Base-by-base conservation (phyloP, 1,140 invertebrate species). In the Cylas formicarius region DNA sequence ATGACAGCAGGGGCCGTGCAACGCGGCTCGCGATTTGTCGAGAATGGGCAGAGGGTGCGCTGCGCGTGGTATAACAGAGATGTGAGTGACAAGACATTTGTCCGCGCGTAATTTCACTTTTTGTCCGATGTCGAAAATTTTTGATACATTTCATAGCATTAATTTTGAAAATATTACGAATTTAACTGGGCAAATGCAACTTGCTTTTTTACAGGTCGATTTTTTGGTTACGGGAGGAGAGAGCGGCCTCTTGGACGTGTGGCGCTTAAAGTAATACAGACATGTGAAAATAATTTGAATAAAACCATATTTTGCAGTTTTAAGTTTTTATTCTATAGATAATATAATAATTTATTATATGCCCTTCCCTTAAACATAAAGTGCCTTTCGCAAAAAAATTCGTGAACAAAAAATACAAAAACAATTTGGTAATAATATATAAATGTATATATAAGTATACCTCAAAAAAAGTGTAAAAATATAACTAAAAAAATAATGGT, bases 21-120 rank as follows among this genome's bases (percentile, higher is more conserved):
- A 48, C 72, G 75, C 0, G 53, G 58, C 37, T 70, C 74, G 3
- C 69, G 74, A 55, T 76, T 80, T 48, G 38, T 53, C 5, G 68
- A 65, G 10, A 85, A 84, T 60, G 77, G 74, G 42, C 82, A 85
- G 64, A 67, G 78, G 21, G 74, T 84, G 3, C 69, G 81, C 8
- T 73, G 77, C 31, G 80, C 78, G 57, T 73, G 74, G 58, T 72
- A 74, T 37, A 70, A 82, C 60, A 49, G 67, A 39, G 72, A 78
- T 54, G 79, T 80, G 62, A 69, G 64, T 61, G 29, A 5, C 10
- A 7, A n/a, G 21, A 38, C 13, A 6, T 4, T 4, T 38, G 16
- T 6, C 5, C 14, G 13, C 6, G 21, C 23, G 8, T 8, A 38
- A 21, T 9, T 38, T 7, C 16, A 3, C 14, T 16, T 13, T 4